phyloP scores from a whole-genome alignment of 2,888 invertebrate species.

The Salticus scenicus region DNA sequence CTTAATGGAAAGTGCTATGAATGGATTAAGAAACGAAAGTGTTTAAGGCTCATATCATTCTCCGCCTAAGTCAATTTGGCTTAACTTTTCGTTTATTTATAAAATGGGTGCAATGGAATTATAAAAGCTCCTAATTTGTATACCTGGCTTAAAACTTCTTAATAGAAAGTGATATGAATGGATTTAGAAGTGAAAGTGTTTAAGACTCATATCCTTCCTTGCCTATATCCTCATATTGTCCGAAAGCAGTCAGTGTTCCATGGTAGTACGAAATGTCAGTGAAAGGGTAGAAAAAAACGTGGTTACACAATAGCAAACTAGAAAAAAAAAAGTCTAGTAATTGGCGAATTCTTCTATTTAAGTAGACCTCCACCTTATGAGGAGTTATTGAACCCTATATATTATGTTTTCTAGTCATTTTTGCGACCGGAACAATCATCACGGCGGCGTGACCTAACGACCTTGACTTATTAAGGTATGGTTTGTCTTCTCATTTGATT shows the following conservation, averaged over 20 bases:
- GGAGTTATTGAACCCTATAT: conserved; percentile 35
- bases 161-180: background rate
- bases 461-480: conserved; percentile 27
- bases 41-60: too few relatives aligned
- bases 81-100: too few relatives aligned
- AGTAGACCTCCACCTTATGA: background rate
- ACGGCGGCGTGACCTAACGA: conserved; percentile 27
- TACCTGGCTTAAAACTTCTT: background rate
- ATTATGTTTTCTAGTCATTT: conserved; percentile 6
- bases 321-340: conserved; percentile 15
- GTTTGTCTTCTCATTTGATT: background rate
- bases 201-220: conserved; percentile 2
- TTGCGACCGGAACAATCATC: conserved; percentile 32
- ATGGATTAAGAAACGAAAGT: too few relatives aligned
- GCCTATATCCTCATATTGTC: background rate
- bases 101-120: too few relatives aligned
- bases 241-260: background rate
- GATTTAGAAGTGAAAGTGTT: background rate
- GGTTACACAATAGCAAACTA: conserved; percentile 32
- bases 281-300: background rate
- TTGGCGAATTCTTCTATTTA: background rate
- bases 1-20: too few relatives aligned
- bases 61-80: too few relatives aligned
- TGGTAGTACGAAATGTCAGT: background rate
- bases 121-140: too few relatives aligned